Evolutionary conservation across 1,140 invertebrate species (phyloP), one percentile per base, ranked within the genome.

Genomic region (Aphelenchoides besseyi): DNA sequence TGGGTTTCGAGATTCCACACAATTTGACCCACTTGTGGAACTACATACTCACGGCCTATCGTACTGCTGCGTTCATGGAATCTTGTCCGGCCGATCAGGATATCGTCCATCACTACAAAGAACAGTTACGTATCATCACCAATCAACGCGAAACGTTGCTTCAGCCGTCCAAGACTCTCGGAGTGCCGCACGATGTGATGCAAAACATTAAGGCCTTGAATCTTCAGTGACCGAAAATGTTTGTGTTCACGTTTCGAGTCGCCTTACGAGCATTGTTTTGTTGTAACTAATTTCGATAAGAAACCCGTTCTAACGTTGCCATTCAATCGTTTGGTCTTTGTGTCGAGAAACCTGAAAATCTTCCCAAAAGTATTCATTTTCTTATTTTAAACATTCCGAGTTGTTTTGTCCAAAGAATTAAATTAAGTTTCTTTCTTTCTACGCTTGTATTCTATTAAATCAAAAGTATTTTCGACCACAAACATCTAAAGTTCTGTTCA

Each of bases 1-100:
- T 89, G 71, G 84, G 87, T 75, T 88, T 88, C 74, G 86, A 87
- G 16, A 88, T 90, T 62, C 88, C 89, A 12, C 74, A 85, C 2
- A 80, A 85, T 30, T 85, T 89, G 33, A 84, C 83, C 3, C 85
- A 86, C 32, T 69, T 90, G 9, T 90, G 89, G 89, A 80, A 84
- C n/a, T 90, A 90, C 79, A 84, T 90, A 35, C 81, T 86, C 30
- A 86, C 86, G 12, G 89, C 89, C 1, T 90, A 90, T 82, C 79
- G 84, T 5, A 85, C 86, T 29, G 86, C 87, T 16, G 85, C 86
- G 0, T 90, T 90, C 84, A 85, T 86, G 18, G 86, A 88, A 74
- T 87, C 88, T 3, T 89, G 88, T 79, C 89, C 89, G 2, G 88
- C 88, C 29, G 89, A 90, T 78, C 88, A 89, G 78, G 88, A 83